Conservation (phyloP, 2,888 invertebrate species). For the Alentia gelatinosa region DNA sequence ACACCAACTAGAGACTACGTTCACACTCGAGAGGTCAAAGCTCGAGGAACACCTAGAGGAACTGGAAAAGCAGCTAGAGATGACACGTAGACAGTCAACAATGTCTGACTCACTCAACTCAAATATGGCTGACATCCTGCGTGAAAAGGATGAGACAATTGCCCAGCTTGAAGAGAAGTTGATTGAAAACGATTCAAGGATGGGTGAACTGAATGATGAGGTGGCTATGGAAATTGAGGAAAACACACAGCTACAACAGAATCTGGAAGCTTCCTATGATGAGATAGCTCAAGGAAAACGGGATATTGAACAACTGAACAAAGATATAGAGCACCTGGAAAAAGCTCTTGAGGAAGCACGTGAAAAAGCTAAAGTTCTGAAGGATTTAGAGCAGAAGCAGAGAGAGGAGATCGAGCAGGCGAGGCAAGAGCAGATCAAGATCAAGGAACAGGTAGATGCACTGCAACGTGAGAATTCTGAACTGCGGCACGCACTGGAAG, state of each 20-base stretch:
- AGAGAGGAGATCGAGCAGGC: not conserved
- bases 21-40: constrained; percentile 69
- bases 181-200: constrained; percentile 76
- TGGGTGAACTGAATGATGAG: constrained; percentile 74
- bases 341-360: not conserved
- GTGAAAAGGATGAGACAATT: constrained; percentile 93
- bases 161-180: constrained; percentile 92
- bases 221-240: constrained; percentile 73
- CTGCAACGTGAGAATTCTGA: constrained; percentile 18
- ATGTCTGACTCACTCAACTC: constrained; percentile 74
- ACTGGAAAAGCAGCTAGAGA: constrained; percentile 87
- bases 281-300: constrained; percentile 70
- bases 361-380: not conserved
- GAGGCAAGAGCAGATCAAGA: not conserved
- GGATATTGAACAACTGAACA: constrained; percentile 69
- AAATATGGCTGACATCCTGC: constrained; percentile 84
- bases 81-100: constrained; percentile 86
- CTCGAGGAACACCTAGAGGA: constrained; percentile 85
- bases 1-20: not conserved
- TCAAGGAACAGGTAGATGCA: constrained; percentile 39
- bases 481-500: not conserved
- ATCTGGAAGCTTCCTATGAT: constrained; percentile 69
- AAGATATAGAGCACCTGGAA: constrained; percentile 62
- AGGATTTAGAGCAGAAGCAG: not conserved
- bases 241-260: constrained; percentile 68